Evolutionary conservation across 2,888 invertebrate genomes (phyloP).

Genomic region (Sussaba pulchella): DNA sequence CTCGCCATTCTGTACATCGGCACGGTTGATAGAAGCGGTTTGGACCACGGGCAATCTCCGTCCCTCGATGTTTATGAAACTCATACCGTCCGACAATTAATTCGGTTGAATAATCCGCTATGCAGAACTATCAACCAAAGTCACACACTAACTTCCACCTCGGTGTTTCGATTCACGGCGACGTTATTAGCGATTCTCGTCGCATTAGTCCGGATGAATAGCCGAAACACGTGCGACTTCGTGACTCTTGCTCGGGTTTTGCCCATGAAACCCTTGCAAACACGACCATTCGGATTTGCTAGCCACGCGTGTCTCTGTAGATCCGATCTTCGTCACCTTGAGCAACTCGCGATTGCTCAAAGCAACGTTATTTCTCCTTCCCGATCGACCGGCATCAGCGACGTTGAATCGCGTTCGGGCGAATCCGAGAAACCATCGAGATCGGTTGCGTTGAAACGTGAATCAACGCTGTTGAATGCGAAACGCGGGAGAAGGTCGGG

Average conservation of each 20-base stretch:
- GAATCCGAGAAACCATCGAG: too few relatives aligned
- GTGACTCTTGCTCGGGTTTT: neutral
- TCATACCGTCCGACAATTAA: neutral
- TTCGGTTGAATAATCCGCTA: neutral
- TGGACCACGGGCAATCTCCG: slow-evolving; percentile 26
- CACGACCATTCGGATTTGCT: neutral
- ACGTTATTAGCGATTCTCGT: slow-evolving; percentile 50
- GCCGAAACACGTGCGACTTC: slow-evolving; percentile 24
- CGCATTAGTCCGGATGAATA: slow-evolving; percentile 31
- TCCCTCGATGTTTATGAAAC: neutral
- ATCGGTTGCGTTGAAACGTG: neutral
- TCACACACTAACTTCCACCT: slow-evolving; percentile 19
- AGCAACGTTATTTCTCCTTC: too few relatives aligned
- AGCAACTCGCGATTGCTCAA: too few relatives aligned
- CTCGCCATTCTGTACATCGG: slow-evolving; percentile 12
- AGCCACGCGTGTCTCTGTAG: neutral
- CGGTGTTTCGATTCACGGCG: neutral
- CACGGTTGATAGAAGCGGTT: neutral
- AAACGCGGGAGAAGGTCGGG: neutral
- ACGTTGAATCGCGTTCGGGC: too few relatives aligned
- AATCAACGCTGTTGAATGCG: neutral
- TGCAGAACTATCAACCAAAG: slow-evolving; percentile 14
- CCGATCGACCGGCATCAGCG: too few relatives aligned
- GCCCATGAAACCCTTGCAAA: neutral
- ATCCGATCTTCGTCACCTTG: too few relatives aligned